Base-by-base conservation (phyloP, 2,888 invertebrate genomes). In the Drosophila nr. perissopoda region DNA sequence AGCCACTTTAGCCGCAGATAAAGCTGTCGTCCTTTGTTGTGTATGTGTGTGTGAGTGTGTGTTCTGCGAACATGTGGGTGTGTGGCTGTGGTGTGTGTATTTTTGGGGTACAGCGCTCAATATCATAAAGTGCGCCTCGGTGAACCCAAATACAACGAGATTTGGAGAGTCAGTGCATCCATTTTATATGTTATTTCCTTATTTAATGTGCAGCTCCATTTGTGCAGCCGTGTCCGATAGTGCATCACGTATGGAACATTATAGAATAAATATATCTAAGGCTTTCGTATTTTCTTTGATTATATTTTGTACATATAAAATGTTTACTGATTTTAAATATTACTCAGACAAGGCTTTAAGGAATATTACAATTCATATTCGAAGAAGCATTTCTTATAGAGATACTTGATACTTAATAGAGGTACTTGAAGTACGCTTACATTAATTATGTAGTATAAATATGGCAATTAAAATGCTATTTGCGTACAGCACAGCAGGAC, bases 1-100 rank as follows among this genome's bases (percentile, higher is more conserved):
- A 89, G 82, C 80, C 82, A 89, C 85, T 87, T 86, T 80, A 78
- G 80, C 80, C 74, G 57, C 74, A 89, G 89, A 86, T 86, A 89
- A 86, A 84, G 79, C 85, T 86, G 85, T 87, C 89, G 69, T 68
- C 58, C 80, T 69, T 69, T 78, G 71, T 76, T 69, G 61, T 57
- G 31, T 48, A 45, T 21, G 29, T 54, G 13, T 33, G 25, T 25
- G 29, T 25, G 21, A 21, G 7, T 40, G 27, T 18, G 8, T 29
- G 38, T n/a, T 4, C 18, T 49, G 29, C 18, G 49, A 18, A 29
- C 6, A 33, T 56, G 27, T 38, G 27, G 2, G 31, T 53, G 52
- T 13, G 45, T 11, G 34, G 25, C 16, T 27, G 72, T 48, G 63
- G 59, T 29, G 11, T 51, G 3, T 13, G 13, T 31, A 2, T 4